Evolutionary conservation across 2,113 vertebrate genomes (phyloP).

Genomic region (Myotis davidii): DNA sequence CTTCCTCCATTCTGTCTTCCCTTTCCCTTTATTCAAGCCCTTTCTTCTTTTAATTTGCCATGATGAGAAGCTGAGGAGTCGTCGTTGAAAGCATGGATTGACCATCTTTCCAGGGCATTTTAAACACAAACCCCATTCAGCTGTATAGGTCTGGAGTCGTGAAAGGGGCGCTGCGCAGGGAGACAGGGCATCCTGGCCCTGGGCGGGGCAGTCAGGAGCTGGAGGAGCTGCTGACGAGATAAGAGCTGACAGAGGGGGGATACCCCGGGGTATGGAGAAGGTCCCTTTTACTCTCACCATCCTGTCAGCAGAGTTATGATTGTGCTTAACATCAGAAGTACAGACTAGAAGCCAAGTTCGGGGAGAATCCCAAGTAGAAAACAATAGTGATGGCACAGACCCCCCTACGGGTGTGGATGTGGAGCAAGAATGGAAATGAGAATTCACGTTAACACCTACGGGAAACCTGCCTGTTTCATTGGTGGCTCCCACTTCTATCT

Average conservation of each 20-base stretch:
- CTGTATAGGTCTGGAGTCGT: neutral
- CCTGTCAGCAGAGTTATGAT: neutral
- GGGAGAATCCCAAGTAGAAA: neutral
- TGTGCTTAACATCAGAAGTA: neutral
- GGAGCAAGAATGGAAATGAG: neutral
- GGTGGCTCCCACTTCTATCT: neutral
- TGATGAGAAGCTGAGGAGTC: neutral
- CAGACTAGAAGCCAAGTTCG: neutral
- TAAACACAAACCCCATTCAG: neutral
- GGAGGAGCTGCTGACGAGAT: rapidly evolving
- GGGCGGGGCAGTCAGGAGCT: rapidly evolving
- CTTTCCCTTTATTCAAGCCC: neutral
- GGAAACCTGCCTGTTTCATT: neutral
- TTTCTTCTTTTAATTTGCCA: neutral
- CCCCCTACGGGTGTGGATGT: too few species aligned
- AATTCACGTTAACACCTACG: neutral
- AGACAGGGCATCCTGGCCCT: neutral
- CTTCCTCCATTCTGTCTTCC: neutral
- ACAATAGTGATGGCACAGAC: neutral
- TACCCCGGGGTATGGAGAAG: neutral
- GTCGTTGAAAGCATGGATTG: neutral
- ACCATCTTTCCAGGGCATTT: neutral
- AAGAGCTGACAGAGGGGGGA: neutral
- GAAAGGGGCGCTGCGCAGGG: neutral
- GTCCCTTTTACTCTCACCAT: neutral